Evolutionary conservation across 2,797 vertebrate genomes (phyloP), one percentile per base, ranked within the genome.

Genomic region (Tapirus indicus): DNA sequence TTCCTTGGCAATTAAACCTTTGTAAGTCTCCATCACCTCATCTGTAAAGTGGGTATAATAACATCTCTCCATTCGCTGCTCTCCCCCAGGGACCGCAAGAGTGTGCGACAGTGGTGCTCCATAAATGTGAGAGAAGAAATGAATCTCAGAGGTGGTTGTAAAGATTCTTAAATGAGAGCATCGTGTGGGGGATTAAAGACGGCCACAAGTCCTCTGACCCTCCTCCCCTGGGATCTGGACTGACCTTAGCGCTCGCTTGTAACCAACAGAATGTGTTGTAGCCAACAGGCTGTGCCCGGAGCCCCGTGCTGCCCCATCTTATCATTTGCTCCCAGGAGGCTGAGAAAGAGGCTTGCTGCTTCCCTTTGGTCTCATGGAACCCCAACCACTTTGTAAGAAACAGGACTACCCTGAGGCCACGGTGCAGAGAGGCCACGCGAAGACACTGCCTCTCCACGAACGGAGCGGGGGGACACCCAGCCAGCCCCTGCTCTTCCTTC

Each of bases 361-460:
- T 56, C 20, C 0, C 58, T 77, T 29, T 4, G 6, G 23, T 54
- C 52, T 66, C 74, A 7, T 6, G 21, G 69, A 68, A 17, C 7
- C 29, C 54, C 68, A 13, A 2, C 60, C 56, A 13, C 62, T 29
- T 1, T 10, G 12, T 3, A 7, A 58, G 96, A 41, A 58, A 10
- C 0, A 5, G 1, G n/a, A 7, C 1, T 8, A 4, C 17, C n/a
- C 89, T 12, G 11, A 41, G 56, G 38, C 11, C 0, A 0, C 64
- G 10, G 7, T 10, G 18, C 58, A 27, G 32, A 54, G 38, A n/a
- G 21, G 13, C 10, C 5, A 1, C 0, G 0, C 38, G 38, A 8
- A 44, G n/a, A 4, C 4, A 9, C 72, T 6, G 49, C 35, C 27
- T 21, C 47, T 4, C 5, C 1, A 0, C 0, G 14, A 49, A 80